Percentiles rank a stretch among this genome's conserved stretches.
phyloP scores from a whole-genome alignment of 2,888 invertebrate species.

The Cheilosia pagana region DNA sequence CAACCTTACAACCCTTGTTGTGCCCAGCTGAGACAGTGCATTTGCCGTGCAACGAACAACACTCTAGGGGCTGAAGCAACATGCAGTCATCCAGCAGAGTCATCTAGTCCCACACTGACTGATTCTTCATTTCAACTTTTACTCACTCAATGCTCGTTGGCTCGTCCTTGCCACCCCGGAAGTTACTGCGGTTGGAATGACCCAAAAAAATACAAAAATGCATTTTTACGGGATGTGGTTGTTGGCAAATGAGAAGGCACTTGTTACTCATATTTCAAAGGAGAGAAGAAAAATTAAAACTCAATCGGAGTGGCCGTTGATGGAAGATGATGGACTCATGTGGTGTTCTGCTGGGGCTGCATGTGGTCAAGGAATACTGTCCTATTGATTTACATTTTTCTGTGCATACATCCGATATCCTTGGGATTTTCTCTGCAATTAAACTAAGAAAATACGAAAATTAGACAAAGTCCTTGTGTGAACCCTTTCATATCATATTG shows the following conservation, averaged over 20 bases:
- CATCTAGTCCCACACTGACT: constrained; percentile 48
- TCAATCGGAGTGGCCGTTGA: constrained; percentile 38
- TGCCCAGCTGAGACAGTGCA: constrained; percentile 81
- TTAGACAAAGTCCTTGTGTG: constrained; percentile 3
- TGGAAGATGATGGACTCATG: constrained; percentile 34
- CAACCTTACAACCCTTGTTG: constrained; percentile 80
- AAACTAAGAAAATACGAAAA: not conserved
- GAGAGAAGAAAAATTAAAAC: constrained; percentile 39
- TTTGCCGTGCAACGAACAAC: constrained; percentile 49
- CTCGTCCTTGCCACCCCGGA: constrained; percentile 63
- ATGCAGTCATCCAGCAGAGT: constrained; percentile 49
- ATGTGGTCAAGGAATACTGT: constrained; percentile 22
- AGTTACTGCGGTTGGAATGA: constrained; percentile 66
- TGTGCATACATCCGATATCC: not conserved
- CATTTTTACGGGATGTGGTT: constrained; percentile 63
- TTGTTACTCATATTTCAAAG: constrained; percentile 53
- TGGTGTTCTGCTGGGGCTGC: constrained; percentile 43
- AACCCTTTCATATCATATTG: constrained; percentile 57
- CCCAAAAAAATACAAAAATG: constrained; percentile 44
- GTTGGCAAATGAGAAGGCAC: constrained; percentile 59
- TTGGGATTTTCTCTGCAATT: not conserved
- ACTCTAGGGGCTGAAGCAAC: constrained; percentile 56
- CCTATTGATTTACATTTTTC: constrained; percentile 1
- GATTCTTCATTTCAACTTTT: constrained; percentile 38
- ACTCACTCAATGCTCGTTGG: constrained; percentile 59